Evolutionary conservation across 1,140 invertebrate genomes (phyloP).

Genomic region (Procambarus virginalis): DNA sequence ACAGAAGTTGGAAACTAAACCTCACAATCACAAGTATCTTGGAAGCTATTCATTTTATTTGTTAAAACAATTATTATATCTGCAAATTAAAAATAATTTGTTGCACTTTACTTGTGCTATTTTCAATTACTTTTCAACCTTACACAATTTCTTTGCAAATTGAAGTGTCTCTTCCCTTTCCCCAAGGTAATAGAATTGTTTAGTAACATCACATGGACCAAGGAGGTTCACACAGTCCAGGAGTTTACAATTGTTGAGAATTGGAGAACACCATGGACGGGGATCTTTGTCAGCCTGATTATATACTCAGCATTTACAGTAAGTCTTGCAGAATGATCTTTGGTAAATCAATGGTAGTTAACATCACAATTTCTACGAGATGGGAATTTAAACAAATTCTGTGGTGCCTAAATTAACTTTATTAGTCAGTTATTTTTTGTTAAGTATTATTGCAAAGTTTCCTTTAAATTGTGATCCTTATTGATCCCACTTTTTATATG

Average conservation of each 20-base stretch:
- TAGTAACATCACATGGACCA: constrained; percentile 96
- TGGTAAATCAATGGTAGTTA: too few species aligned
- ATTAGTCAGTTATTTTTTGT: not conserved
- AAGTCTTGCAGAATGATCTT: constrained; percentile 73
- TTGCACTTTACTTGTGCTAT: too few species aligned
- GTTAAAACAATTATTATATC: too few species aligned
- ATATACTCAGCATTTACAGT: constrained; percentile 93
- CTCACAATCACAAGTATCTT: too few species aligned
- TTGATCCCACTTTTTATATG: constrained; percentile 2
- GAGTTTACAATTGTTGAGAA: constrained; percentile 89
- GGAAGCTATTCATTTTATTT: too few species aligned
- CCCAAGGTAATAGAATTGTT: constrained; percentile 79
- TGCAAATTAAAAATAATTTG: too few species aligned
- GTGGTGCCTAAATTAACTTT: too few species aligned
- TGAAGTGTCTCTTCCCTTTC: not conserved
- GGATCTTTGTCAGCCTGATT: constrained; percentile 89
- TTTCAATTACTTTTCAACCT: too few species aligned
- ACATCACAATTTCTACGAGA: too few species aligned
- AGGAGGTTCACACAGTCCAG: constrained; percentile 84
- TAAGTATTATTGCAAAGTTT: too few species aligned
- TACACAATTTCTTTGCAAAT: not conserved
- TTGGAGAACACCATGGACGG: constrained; percentile 90
- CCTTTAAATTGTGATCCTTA: not conserved
- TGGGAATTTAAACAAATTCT: too few species aligned
- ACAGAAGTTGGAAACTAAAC: too few species aligned